Evolutionary conservation across 2,797 vertebrate species (phyloP), one percentile per base, ranked within the genome.

Genomic region (Lithobates sylvaticus): DNA sequence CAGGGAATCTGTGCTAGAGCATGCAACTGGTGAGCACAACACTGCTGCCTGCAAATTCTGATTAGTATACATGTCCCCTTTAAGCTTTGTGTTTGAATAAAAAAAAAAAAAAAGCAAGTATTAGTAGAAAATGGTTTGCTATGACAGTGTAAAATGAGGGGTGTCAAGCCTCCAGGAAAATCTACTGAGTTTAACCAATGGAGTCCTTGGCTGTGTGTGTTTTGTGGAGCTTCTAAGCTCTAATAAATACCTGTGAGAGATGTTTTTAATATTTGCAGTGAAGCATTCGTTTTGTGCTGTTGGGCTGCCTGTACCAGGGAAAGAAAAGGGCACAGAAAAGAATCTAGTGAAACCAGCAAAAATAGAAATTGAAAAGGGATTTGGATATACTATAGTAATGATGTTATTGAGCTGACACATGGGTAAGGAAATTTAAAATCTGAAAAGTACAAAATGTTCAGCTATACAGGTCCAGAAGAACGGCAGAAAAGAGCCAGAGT

Each of bases 371-470:
- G 85, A 67, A 82, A 86, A 77, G 79, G 67, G 67, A 86, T 83
- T 82, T 86, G 74, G 79, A 83, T 86, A 77, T 65, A 77, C 79
- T 73, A 42, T 74, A 67, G 79, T 82, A 77, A 82, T 42, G 54
- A 77, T 61, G 8, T 21, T 86, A 72, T 86, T 64, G 65, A 86
- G 78, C 85, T 76, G 78, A 86, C 85, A 82, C 85, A 71, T 44
- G 65, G 50, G 72, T 58, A 76, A 69, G 29, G 71, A 75, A 81
- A 81, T 81, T 2, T 70, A 76, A 81, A 86, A 72, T 82, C 67
- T 16, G 32, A 81, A 29, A 67, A 10, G 72, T 76, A 32, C 67
- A 64, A 71, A 82, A 10, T 76, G 58, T 61, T 74, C 44, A 32
- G 74, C 72, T 21, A 54, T 71, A 64, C 61, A n/a, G 27, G 47